These are phyloP conservation scores for Thyatira batis DNA, from an alignment of 2,888 invertebrate genomes.

Conservation along the genomic window DNA sequence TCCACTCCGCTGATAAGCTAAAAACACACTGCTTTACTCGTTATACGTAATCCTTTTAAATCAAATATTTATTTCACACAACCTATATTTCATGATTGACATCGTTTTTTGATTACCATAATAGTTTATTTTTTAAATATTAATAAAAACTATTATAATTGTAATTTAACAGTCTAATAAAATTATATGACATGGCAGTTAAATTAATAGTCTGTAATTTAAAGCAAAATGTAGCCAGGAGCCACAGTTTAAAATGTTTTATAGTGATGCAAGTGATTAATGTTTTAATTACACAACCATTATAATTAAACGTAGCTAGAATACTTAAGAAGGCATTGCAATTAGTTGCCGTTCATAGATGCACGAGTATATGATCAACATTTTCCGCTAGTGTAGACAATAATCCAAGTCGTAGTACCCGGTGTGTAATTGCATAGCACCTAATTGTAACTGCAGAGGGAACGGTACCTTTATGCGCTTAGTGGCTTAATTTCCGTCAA, in stretches of 20 bases:
- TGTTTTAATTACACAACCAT: slow-evolving; percentile 18
- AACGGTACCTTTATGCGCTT: slow-evolving; percentile 41
- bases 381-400: slow-evolving; percentile 22
- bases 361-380: neutral
- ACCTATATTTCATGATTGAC: no score
- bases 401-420: slow-evolving; percentile 14
- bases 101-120: no score
- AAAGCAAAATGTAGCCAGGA: no score
- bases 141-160: no score
- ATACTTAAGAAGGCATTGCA: neutral
- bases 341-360: neutral
- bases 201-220: no score
- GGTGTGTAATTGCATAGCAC: slow-evolving; percentile 5
- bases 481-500: slow-evolving; percentile 43
- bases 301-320: slow-evolving; percentile 11
- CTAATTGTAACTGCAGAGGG: slow-evolving; percentile 14
- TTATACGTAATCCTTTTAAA: no score
- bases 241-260: neutral
- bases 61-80: no score
- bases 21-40: slow-evolving; percentile 36
- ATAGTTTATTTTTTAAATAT: no score
- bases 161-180: no score
- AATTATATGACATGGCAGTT: no score
- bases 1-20: slow-evolving; percentile 43
- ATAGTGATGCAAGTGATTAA: slow-evolving; percentile 8